These are phyloP conservation scores for Anguilla anguilla DNA, from an alignment of 2,797 vertebrate genomes.

Conservation along the genomic window DNA sequence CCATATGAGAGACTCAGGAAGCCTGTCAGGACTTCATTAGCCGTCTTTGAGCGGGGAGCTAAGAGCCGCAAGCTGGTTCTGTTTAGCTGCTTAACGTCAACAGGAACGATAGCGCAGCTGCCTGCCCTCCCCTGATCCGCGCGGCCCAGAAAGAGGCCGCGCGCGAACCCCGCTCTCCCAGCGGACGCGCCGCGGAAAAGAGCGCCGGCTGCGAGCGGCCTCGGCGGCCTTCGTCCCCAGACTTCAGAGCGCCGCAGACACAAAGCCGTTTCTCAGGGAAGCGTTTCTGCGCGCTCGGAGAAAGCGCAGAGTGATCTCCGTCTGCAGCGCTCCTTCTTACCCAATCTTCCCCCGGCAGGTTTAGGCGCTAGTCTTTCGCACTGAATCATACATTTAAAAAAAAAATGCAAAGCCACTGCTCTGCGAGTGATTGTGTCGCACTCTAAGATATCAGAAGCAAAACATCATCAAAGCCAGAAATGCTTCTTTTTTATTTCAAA, in stretches of 20 bases:
- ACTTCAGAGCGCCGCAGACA: background rate
- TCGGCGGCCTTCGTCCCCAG: background rate
- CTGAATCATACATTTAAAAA: background rate
- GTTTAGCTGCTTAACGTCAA: constrained; percentile 81
- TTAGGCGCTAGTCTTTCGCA: background rate
- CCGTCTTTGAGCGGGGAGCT: constrained; percentile 70
- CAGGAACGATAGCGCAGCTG: constrained; percentile 77
- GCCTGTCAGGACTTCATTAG: constrained; percentile 85
- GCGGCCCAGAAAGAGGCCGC: background rate
- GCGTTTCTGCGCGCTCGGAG: background rate
- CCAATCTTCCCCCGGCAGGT: background rate
- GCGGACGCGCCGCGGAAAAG: background rate
- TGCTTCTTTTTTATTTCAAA: background rate
- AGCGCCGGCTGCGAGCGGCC: background rate
- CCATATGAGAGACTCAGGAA: constrained; percentile 81
- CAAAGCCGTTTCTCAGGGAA: constrained; percentile 21
- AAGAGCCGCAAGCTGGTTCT: constrained; percentile 81
- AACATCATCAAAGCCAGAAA: background rate
- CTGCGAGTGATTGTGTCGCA: background rate
- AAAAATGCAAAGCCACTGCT: background rate
- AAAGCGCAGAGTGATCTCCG: background rate
- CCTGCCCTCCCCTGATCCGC: constrained; percentile 52
- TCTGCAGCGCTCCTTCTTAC: background rate
- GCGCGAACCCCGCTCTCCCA: background rate
- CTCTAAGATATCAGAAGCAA: background rate